Conservation (phyloP, 2,797 vertebrate species). For the Sylvia borin region DNA sequence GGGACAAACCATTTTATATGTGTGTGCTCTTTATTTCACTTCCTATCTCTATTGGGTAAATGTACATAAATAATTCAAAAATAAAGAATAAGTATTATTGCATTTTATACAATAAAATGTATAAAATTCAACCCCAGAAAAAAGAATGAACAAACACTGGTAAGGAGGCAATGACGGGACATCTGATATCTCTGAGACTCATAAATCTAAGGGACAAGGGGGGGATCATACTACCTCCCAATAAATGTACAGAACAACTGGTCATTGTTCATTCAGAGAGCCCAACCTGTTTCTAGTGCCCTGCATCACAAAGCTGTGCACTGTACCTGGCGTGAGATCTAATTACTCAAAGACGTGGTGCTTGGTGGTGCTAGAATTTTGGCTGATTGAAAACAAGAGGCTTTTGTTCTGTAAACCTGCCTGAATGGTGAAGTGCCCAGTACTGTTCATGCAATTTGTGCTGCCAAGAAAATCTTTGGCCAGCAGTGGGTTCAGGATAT, state of each 20-base stretch:
- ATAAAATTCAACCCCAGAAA: not conserved
- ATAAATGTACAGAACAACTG: not conserved
- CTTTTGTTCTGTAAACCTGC: not conserved
- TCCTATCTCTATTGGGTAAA: not conserved
- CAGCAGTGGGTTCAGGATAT: not conserved
- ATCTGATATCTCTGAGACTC: conserved; percentile 10
- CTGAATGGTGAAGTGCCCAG: not conserved
- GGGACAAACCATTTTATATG: not conserved
- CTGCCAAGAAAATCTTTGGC: not conserved
- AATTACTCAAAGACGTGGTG: not conserved
- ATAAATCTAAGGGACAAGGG: not conserved
- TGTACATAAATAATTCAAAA: not conserved
- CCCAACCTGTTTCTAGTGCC: not conserved
- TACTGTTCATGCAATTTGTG: not conserved
- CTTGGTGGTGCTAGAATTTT: not conserved
- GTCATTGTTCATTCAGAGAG: conserved; percentile 1
- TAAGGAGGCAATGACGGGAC: not conserved
- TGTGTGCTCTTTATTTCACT: not conserved
- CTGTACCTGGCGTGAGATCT: not conserved
- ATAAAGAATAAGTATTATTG: not conserved
- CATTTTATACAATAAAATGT: not conserved
- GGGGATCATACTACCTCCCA: not conserved
- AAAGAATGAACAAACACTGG: not conserved
- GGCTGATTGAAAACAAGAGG: not conserved
- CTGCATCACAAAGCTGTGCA: not conserved